phyloP scores from a whole-genome alignment of 2,797 vertebrate species.

The Alauda arvensis region DNA sequence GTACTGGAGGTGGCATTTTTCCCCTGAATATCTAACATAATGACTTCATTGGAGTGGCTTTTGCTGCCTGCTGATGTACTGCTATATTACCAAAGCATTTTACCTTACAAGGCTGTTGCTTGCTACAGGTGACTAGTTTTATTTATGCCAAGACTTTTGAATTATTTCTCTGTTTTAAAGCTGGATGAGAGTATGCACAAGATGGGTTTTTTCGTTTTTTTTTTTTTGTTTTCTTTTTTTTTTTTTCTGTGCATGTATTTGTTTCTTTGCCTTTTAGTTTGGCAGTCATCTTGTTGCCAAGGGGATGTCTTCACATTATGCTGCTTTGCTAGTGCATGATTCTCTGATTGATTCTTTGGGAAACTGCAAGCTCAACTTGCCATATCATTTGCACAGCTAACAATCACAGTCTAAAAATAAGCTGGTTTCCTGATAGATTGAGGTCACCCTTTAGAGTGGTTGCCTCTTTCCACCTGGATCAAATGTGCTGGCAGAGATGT shows the following conservation, averaged over 20 bases:
- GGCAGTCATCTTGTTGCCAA: neutral
- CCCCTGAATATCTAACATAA: neutral
- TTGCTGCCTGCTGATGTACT: neutral
- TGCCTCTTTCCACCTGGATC: conserved; percentile 19
- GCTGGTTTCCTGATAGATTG: neutral
- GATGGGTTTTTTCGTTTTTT: too few species aligned
- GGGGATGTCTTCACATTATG: neutral
- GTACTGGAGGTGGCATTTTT: neutral
- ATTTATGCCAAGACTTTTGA: neutral
- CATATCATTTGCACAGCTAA: neutral
- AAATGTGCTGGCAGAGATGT: neutral
- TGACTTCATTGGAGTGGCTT: neutral
- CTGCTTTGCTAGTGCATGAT: neutral
- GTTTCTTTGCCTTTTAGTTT: neutral
- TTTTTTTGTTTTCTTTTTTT: neutral
- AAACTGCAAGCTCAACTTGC: conserved; percentile 20
- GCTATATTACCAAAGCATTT: neutral
- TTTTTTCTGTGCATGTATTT: neutral
- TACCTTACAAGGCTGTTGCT: neutral
- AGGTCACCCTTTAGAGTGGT: neutral
- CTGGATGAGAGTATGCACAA: neutral
- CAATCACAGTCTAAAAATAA: conserved; percentile 35
- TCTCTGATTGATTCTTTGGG: conserved; percentile 1
- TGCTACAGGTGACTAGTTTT: neutral
- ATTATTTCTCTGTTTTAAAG: neutral